A percentile compares a stretch with the other conserved stretches of the same genome.
Conservation (phyloP, 2,888 invertebrate species). For the Apamea monoglypha region DNA sequence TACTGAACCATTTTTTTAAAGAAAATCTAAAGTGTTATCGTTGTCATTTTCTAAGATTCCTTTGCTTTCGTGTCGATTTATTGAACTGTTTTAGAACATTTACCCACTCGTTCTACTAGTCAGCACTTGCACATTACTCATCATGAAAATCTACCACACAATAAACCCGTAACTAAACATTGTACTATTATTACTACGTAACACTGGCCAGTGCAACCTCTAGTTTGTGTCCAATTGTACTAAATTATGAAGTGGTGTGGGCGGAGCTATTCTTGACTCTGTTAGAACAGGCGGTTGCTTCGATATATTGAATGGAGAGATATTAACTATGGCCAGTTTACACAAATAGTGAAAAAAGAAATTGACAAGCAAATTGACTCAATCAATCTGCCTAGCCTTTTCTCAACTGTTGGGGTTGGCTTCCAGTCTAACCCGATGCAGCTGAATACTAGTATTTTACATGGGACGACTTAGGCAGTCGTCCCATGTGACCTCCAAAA, state of each 20-base stretch:
- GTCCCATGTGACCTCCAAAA: too few relatives aligned
- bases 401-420: too few relatives aligned
- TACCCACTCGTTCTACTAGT: background rate
- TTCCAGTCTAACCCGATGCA: too few relatives aligned
- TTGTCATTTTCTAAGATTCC: background rate
- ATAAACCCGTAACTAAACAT: conserved; percentile 24
- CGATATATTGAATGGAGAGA: conserved; percentile 11
- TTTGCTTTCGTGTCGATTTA: background rate
- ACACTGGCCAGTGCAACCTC: conserved; percentile 19
- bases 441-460: too few relatives aligned
- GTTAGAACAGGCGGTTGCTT: conserved; percentile 34
- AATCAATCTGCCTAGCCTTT: too few relatives aligned
- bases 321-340: conserved; percentile 13
- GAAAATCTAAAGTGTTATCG: too few relatives aligned
- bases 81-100: background rate
- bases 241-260: conserved; percentile 41
- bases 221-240: conserved; percentile 51
- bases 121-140: background rate
- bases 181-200: conserved; percentile 2
- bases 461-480: too few relatives aligned
- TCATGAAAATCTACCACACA: conserved; percentile 10
- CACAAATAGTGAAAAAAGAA: background rate
- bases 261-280: conserved; percentile 57
- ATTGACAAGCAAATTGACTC: too few relatives aligned
- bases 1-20: too few relatives aligned